Conservation (phyloP, 2,888 invertebrate species). For the Euplexia lucipara region DNA sequence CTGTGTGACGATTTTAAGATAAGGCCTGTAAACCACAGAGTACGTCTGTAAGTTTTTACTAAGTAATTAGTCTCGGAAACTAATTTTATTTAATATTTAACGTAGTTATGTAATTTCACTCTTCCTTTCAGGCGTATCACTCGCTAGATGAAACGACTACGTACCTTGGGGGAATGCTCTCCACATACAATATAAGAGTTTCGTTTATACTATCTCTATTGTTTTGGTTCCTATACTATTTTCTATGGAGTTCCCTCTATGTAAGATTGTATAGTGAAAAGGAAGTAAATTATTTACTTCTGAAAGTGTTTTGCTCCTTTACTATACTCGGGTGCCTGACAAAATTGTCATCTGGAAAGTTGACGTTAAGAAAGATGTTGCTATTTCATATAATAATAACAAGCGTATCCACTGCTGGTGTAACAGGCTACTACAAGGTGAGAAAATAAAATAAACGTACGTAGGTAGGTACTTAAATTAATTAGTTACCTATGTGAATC, state of each 20-base stretch:
- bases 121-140: constrained; percentile 81
- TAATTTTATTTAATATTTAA: background rate
- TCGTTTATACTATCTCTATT: constrained; percentile 67
- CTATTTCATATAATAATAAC: constrained; percentile 74
- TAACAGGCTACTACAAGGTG: constrained; percentile 68
- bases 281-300: constrained; percentile 62
- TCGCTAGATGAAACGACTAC: constrained; percentile 81
- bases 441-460: background rate
- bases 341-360: constrained; percentile 70
- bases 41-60: constrained; percentile 78
- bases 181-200: constrained; percentile 77
- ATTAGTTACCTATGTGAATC: background rate
- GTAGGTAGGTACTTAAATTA: too few relatives aligned
- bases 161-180: constrained; percentile 77
- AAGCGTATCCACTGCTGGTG: constrained; percentile 71
- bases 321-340: constrained; percentile 73
- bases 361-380: constrained; percentile 74
- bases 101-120: background rate
- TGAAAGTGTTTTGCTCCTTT: constrained; percentile 73
- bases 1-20: constrained; percentile 85
- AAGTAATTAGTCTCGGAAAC: constrained; percentile 32
- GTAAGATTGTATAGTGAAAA: constrained; percentile 74
- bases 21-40: constrained; percentile 85
- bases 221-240: constrained; percentile 79
- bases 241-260: constrained; percentile 80